Conservation (phyloP, 2,113 vertebrate genomes). For the Columbina picui region DNA sequence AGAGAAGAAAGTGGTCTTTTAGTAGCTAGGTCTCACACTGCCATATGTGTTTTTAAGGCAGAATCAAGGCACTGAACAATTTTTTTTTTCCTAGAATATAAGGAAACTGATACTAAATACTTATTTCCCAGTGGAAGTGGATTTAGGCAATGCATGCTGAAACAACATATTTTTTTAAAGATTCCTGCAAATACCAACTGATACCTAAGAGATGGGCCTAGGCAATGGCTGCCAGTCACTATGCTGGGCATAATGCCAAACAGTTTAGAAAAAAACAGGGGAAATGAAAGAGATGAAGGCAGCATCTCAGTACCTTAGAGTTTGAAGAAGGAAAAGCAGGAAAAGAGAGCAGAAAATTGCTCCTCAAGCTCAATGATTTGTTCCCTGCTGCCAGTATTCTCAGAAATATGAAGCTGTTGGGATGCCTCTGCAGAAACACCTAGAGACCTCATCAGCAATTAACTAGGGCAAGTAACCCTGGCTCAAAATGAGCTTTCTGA, state of each 20-base stretch:
- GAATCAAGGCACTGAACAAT: background rate
- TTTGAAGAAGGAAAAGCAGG: background rate
- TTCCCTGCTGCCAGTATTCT: background rate
- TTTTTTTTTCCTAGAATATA: background rate
- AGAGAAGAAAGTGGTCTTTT: background rate
- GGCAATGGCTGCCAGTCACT: background rate
- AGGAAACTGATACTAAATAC: background rate
- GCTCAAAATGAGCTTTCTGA: background rate
- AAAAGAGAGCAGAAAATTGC: background rate
- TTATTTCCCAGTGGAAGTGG: background rate
- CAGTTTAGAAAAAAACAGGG: background rate
- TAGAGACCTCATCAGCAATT: background rate
- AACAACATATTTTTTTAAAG: background rate
- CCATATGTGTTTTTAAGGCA: background rate
- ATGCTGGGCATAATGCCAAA: background rate
- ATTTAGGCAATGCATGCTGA: background rate
- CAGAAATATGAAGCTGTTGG: background rate
- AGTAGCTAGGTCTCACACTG: background rate
- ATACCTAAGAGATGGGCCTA: background rate
- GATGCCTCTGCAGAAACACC: background rate
- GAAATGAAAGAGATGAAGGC: background rate
- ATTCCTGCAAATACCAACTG: background rate
- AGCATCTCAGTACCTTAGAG: background rate
- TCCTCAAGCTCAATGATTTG: background rate
- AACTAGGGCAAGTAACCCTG: background rate